Base-by-base conservation (phyloP, 30 jellyfish, hydroid and myxozoan species). In the Pseudorhiza aurosa region DNA sequence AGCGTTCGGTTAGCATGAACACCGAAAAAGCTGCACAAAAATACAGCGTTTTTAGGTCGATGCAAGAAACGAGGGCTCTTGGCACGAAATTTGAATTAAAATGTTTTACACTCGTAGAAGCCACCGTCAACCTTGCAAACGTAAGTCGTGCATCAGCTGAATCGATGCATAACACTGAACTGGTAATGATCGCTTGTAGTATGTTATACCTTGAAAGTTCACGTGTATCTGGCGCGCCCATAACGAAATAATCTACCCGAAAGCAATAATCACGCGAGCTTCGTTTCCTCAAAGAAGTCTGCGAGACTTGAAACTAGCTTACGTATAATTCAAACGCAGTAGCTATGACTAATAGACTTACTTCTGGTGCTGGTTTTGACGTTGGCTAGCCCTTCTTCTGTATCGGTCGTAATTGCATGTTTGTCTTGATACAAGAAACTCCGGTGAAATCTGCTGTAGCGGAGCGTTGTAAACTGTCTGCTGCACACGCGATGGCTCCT, bases 401-500 rank as follows among this genome's bases (percentile, higher is more conserved):
- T 46, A 80, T 19, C 91, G 31, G 15, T 80, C 91, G 65, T 46
- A 80, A 59, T 65, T 65, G 80, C 84, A 80, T 57, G 91, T 57
- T 46, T 80, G 94, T 64, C 87, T 82, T 58, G 87, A 27, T 31
- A 70, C 32, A 74, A 59, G 86, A 42, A 68, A 70, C 43, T 82
- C 94, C 27, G 81, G 70, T 45, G 87, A 82, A 68, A 70, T 68
- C 80, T 68, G 94, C 29, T 70, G 94, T 62, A 68, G 77, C 25
- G 86, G 87, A 68, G 56, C 58, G 94, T 43, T 82, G 87, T 82
- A 68, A 29, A 68, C 46, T 17, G 73, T 81, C 22, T 82, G 87
- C 24, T 56, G 67, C 8, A 83, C 91, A 80, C 91, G 91, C 83
- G 91, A 80, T 47, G 30, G 33, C 29, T 80, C 91, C 68, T 64